Percentiles rank a stretch among this genome's conserved stretches.
Conservation (phyloP, 2,888 invertebrate species). For the Drosophila ustulata region DNA sequence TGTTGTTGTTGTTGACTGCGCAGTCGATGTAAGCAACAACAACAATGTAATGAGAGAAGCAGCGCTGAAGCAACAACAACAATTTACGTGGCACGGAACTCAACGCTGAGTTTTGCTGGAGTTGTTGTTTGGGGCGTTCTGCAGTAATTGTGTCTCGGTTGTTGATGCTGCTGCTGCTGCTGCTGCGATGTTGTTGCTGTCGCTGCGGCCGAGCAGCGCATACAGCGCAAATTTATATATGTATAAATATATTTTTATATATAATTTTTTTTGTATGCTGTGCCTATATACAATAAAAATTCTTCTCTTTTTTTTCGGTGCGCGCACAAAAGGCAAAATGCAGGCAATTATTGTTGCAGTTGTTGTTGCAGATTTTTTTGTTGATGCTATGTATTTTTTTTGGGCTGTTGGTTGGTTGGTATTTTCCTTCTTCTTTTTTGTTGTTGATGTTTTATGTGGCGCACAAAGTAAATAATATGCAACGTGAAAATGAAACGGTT, state of each 20-base stretch:
- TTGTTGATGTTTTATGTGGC: constrained; percentile 52
- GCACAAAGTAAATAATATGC: constrained; percentile 73
- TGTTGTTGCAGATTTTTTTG: constrained; percentile 47
- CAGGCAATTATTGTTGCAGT: constrained; percentile 66
- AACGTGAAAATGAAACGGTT: constrained; percentile 66
- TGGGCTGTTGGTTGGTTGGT: constrained; percentile 60
- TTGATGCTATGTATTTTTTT: constrained; percentile 52
- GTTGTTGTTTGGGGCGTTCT: constrained; percentile 53
- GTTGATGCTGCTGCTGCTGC: constrained; percentile 39
- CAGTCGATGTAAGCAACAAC: constrained; percentile 40
- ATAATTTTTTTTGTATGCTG: constrained; percentile 48
- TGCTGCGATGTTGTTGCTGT: constrained; percentile 10
- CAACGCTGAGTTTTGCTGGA: constrained; percentile 33
- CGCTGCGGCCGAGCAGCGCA: constrained; percentile 33
- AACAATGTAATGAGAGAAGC: constrained; percentile 15
- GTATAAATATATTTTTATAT: constrained; percentile 52
- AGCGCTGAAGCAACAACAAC: constrained; percentile 36
- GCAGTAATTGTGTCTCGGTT: constrained; percentile 53
- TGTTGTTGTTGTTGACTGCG: constrained; percentile 42
- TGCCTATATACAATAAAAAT: constrained; percentile 56
- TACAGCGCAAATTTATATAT: constrained; percentile 44
- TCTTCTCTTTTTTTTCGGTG: constrained; percentile 40
- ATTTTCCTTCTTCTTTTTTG: constrained; percentile 44
- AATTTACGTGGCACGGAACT: constrained; percentile 38
- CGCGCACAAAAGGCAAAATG: constrained; percentile 74